Conservation (phyloP, 2,888 invertebrate genomes). For the Alentia gelatinosa region DNA sequence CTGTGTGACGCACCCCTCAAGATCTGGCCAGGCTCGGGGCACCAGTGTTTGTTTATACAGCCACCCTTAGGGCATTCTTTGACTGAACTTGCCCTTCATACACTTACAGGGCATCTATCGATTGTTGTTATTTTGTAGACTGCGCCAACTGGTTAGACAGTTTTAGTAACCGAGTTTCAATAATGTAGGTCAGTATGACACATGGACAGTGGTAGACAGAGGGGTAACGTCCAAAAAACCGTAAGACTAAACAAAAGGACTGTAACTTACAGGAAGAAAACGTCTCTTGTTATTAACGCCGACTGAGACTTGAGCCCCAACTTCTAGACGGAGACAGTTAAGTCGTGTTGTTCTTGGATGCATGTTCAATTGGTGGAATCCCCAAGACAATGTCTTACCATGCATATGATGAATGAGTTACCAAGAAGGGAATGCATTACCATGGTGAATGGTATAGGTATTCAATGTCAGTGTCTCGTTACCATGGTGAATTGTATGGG, state of each 20-base stretch:
- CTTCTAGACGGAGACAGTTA: not conserved
- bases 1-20: too few species aligned
- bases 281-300: not conserved
- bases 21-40: too few species aligned
- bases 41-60: too few species aligned
- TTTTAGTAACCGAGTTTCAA: not conserved
- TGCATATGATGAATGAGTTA: too few species aligned
- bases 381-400: too few species aligned
- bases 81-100: not conserved
- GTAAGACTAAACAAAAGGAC: not conserved
- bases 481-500: not conserved
- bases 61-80: not conserved
- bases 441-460: not conserved
- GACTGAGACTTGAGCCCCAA: not conserved
- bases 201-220: not conserved
- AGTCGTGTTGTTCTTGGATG: not conserved
- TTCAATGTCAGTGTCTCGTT: not conserved
- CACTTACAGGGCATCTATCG: not conserved
- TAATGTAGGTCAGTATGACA: not conserved
- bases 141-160: not conserved
- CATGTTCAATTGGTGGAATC: not conserved
- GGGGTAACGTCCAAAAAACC: not conserved
- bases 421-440: not conserved
- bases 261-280: conserved; percentile 1
- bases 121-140: not conserved